Evolutionary conservation across 2,888 invertebrate genomes (phyloP), one percentile per base, ranked within the genome.

Genomic region (Epistrophe eligans): DNA sequence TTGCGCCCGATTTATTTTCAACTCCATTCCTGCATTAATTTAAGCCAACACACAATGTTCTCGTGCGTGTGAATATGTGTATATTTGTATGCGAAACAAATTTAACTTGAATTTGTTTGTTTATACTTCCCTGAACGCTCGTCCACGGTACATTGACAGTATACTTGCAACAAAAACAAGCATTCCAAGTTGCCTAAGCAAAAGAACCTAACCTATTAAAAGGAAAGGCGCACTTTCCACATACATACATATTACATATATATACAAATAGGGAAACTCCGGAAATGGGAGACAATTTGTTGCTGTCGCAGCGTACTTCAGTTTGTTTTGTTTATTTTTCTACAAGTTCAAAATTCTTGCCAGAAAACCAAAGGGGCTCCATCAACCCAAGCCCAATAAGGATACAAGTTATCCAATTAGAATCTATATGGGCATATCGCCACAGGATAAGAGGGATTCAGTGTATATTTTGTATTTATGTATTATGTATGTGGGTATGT

Each of bases 321-420:
- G 6, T 35, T 0, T 28, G 48, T 82, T 79, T 24, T 77, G 74
- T 85, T 81, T 81, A 72, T 79, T 79, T 62, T 11, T 60, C 38
- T n/a, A 72, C 84, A 80, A 80, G 76, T 81, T 73, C 77, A 62
- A 77, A n/a, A 85, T 74, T 85, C 82, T 64, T 77, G 85, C 60
- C 73, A 81, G 64, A 73, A 64, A 85, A 74, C 64, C 52, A 24
- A 24, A 24, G 24, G 24, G 24, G 24, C 24, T 24, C 24, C 73
- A 85, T 70, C 67, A 84, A 64, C 77, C 73, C 73, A 67, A 67
- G 81, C 73, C 52, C 82, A 85, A 77, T 85, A 77, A 80, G 81
- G 77, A 85, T 82, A 82, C 85, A 81, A 85, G 85, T 85, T 85
- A 85, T 85, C 85, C 85, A 85, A 85, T 85, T 85, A 85, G 81